Evolutionary conservation across 2,888 invertebrate genomes (phyloP), one percentile per base, ranked within the genome.

Genomic region (Meloe dianella): DNA sequence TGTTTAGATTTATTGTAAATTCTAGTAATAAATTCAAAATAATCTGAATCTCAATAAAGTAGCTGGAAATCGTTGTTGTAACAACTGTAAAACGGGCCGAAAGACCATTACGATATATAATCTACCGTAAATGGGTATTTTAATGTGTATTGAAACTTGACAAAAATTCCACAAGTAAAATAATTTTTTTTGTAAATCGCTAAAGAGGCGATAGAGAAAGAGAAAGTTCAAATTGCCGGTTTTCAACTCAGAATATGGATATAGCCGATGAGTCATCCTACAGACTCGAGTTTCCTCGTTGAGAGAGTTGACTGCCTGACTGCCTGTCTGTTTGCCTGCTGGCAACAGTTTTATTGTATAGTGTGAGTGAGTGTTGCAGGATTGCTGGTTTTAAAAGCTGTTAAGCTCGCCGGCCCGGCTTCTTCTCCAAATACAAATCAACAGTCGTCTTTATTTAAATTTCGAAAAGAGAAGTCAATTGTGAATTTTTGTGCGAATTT

Each of bases 231-330:
- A 54, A 24, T 54, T 54, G 54, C 54, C 54, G 24, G 54, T 54
- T 54, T 54, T 24, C 54, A 54, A 47, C 47, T 20, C 22, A 54
- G 54, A 54, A 54, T 54, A 54, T 54, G 22, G 22, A 24, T 22
- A 54, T n/a, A 8, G 20, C 12, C 54, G 54, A 54, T 54, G 54
- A 54, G 54, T 54, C 54, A 54, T 24, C 54, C 54, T 54, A 24
- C 54, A 54, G 24, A 54, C 54, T 54, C 54, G 54, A 24, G 54
- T 54, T 54, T 54, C 54, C 54, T 54, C 54, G 54, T 54, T 14
- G 47, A 8, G 47, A 51, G 54, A 54, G 54, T 24, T 54, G 54
- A 12, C 24, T 24, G 54, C 47, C 10, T 47, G 47, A 20, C 20
- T 47, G 47, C 54, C 24, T 12, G 47, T 41, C 41, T 47, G 24